A percentile compares a stretch with the other conserved stretches of the same genome.
Conservation (phyloP, 2,888 invertebrate species). For the Imbricaverruca yamaguchii region DNA sequence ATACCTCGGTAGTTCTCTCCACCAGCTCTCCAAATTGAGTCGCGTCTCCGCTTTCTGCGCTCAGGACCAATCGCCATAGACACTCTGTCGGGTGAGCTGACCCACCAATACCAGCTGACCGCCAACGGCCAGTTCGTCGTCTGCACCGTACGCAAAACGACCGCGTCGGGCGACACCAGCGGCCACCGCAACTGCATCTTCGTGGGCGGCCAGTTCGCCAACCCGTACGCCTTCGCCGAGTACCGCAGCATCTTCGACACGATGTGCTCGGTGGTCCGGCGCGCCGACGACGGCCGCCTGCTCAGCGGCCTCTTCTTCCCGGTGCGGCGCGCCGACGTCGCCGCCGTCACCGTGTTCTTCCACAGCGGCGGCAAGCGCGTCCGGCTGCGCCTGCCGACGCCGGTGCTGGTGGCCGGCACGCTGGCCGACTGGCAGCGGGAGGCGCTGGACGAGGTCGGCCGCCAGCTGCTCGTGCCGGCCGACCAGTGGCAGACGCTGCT, state of each 20-base stretch:
- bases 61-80: not conserved
- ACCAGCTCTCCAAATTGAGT: too few species aligned
- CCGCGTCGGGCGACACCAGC: not conserved
- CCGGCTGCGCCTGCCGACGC: not conserved
- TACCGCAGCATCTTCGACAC: conserved; percentile 18
- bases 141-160: not conserved
- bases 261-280: not conserved
- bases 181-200: not conserved
- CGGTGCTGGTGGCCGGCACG: not conserved
- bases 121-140: not conserved
- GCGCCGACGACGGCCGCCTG: not conserved
- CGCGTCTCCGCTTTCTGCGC: too few species aligned
- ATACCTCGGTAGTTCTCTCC: too few species aligned
- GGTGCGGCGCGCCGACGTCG: not conserved
- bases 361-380: not conserved
- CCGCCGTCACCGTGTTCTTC: not conserved
- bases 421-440: not conserved
- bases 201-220: not conserved
- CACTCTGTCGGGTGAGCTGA: not conserved
- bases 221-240: conserved; percentile 12
- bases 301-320: not conserved
- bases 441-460: not conserved
- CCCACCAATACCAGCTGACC: not conserved
- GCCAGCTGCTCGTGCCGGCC: not conserved
- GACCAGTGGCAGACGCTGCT: not conserved